Base-by-base conservation (phyloP, 2,113 vertebrate species). In the Melanocharis versteri region DNA sequence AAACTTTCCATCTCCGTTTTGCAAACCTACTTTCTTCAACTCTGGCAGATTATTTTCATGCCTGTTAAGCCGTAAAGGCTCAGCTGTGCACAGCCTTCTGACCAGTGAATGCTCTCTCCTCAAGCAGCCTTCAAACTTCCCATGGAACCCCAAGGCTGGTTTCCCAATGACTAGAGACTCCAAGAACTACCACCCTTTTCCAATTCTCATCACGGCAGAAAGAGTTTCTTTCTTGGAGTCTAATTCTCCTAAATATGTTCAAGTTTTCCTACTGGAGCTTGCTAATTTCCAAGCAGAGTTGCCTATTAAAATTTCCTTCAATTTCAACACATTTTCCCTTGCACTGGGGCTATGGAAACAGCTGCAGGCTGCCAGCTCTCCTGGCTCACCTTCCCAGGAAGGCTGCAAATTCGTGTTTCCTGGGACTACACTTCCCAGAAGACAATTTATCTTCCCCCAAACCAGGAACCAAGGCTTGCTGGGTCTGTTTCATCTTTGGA, bases 361-460 rank as follows among this genome's bases (percentile, higher is more conserved):
- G 42, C 45, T 3, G 0, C 23, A 37, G 16, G 10, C 66, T n/a
- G 58, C 64, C 3, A n/a, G 48, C 44, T 85, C 61, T 96, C 64
- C 76, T 62, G 64, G 83, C 42, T 73, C 9, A 20, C 70, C 84
- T 53, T 69, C 24, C 1, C 5, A 51, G 39, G 22, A 62, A 91
- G 42, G 39, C 71, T 92, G 48, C 4, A 64, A 73, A 68, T 53
- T 40, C 0, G 0, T 45, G 31, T 64, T 70, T 75, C 65, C 60
- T 8, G 4, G 53, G 79, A 75, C 92, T 92, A 71, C 68, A 86
- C 2, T 51, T 94, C 92, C 82, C 90, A 96, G 71, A 86, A 94
- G 44, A 73, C 60, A 73, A 23, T 37, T 80, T 45, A 24, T 58
- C 58, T 57, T 71, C 10, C 42, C 51, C 14, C 73, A 66, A 54